A percentile compares a stretch with the other conserved stretches of the same genome.
Evolutionary conservation across 2,888 invertebrate species (phyloP).

Genomic region (Pachydiplax longipennis): DNA sequence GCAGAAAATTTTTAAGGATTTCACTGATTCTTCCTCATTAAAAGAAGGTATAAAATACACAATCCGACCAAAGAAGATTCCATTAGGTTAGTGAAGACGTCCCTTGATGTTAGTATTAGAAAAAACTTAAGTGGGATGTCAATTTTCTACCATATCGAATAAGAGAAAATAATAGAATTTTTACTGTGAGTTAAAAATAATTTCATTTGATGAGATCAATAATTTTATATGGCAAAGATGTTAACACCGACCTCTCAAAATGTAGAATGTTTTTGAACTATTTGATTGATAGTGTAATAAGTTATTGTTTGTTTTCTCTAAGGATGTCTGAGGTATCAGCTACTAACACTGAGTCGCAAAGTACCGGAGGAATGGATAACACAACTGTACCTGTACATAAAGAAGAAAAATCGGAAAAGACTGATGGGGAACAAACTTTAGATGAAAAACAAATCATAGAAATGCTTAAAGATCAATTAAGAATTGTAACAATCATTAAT

Average conservation of each 20-base stretch:
- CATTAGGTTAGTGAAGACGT: background rate
- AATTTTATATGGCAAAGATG: too few relatives aligned
- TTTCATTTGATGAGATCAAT: too few relatives aligned
- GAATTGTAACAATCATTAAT: background rate
- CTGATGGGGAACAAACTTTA: background rate
- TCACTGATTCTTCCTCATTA: background rate
- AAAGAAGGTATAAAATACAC: background rate
- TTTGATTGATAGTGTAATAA: too few relatives aligned
- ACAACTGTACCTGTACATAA: background rate
- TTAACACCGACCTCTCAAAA: too few relatives aligned
- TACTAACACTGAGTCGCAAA: background rate
- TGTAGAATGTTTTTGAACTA: too few relatives aligned
- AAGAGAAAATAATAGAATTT: background rate
- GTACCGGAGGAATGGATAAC: background rate
- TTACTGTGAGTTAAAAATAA: too few relatives aligned
- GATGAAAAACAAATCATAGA: background rate
- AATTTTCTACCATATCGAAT: background rate
- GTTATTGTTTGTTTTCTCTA: too few relatives aligned
- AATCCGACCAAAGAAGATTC: background rate
- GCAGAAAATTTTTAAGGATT: background rate
- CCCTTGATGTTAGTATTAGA: background rate
- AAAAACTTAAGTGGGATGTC: too few relatives aligned
- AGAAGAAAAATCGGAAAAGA: background rate
- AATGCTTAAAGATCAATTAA: background rate
- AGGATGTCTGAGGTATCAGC: background rate